A percentile compares a stretch with the other conserved stretches of the same genome.
These are phyloP conservation scores for Lerema accius DNA, from an alignment of 1,140 invertebrate genomes.

Conservation along the genomic window DNA sequence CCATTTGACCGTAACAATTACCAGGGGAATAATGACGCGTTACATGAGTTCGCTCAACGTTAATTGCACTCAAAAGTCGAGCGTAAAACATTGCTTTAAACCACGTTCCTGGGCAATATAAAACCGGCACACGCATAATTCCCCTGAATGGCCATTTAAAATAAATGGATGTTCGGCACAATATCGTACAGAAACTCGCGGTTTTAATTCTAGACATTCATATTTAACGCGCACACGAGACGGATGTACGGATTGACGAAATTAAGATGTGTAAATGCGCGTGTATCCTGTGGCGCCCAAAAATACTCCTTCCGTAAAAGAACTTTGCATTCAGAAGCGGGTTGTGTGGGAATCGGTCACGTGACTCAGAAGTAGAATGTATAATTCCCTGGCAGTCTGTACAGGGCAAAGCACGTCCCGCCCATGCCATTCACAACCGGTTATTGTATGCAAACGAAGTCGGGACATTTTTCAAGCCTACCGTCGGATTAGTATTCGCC, in stretches of 20 bases:
- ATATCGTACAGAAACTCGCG: conserved; percentile 28
- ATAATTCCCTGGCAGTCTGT: conserved; percentile 45
- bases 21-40: conserved; percentile 28
- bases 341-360: conserved; percentile 58
- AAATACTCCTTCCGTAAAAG: conserved; percentile 19
- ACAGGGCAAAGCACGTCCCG: conserved; percentile 51
- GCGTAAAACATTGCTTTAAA: conserved; percentile 24
- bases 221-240: conserved; percentile 10
- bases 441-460: conserved; percentile 74
- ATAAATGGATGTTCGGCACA: conserved; percentile 19
- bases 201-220: conserved; percentile 21
- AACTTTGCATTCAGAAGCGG: conserved; percentile 12
- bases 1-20: conserved; percentile 33
- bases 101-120: conserved; percentile 19
- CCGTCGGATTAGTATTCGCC: conserved; percentile 57
- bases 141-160: conserved; percentile 24
- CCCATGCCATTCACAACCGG: conserved; percentile 62
- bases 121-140: conserved; percentile 24
- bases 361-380: conserved; percentile 57
- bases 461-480: conserved; percentile 63
- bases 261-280: conserved; percentile 21
- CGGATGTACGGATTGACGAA: conserved; percentile 20
- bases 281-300: conserved; percentile 29
- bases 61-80: conserved; percentile 34
- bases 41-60: conserved; percentile 27